Conservation (phyloP, 2,797 vertebrate genomes). For the Caiman crocodilus region DNA sequence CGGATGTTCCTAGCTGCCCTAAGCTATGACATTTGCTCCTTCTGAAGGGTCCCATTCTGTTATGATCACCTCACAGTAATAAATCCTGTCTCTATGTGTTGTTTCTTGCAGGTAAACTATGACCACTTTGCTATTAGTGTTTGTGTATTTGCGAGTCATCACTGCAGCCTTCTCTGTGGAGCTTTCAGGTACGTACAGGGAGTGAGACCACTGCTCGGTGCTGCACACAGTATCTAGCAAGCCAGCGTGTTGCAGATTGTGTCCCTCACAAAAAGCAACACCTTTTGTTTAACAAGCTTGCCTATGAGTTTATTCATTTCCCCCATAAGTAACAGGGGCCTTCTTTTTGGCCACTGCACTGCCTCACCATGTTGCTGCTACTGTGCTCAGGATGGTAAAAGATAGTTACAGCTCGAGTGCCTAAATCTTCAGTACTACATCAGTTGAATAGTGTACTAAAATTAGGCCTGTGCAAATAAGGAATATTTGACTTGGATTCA, state of each 20-base stretch:
- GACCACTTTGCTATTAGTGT: slow-evolving; percentile 91
- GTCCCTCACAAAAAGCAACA: fast-evolving
- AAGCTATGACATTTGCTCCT: fast-evolving
- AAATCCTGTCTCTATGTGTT: slow-evolving; percentile 47
- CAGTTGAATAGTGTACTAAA: neutral
- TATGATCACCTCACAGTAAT: neutral
- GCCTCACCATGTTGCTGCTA: neutral
- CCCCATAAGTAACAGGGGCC: neutral
- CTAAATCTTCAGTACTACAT: neutral
- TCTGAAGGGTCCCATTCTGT: fast-evolving
- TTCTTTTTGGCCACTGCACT: neutral
- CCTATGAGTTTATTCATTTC: neutral
- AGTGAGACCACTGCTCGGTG: neutral
- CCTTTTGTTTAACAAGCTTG: neutral
- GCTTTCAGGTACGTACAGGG: slow-evolving; percentile 82
- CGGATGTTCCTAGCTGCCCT: neutral
- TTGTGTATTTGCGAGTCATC: slow-evolving; percentile 88
- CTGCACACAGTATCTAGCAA: neutral
- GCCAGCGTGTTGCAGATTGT: neutral
- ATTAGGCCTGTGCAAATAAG: no score
- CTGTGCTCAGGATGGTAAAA: neutral
- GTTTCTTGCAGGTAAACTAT: slow-evolving; percentile 88
- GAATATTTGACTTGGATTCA: neutral
- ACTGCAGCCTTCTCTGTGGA: slow-evolving; percentile 80
- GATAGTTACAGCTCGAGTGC: neutral